Evolutionary conservation across 2,797 vertebrate species (phyloP).

Genomic region (Etheostoma perlongum): DNA sequence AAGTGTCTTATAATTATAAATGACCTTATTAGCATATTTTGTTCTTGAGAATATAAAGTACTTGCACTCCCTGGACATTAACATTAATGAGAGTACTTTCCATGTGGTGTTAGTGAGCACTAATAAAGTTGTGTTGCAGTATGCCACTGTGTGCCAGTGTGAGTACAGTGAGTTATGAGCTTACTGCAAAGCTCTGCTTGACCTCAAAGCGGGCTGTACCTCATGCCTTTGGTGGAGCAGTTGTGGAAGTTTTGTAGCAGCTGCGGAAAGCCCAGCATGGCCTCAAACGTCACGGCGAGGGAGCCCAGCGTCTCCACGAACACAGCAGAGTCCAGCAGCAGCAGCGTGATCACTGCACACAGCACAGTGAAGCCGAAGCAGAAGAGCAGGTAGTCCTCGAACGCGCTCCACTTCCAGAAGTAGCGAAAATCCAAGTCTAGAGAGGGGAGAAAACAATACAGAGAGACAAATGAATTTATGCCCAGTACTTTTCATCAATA

Average conservation of each 20-base stretch:
- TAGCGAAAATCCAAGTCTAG: constrained; percentile 83
- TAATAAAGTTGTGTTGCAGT: constrained; percentile 1
- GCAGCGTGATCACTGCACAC: constrained; percentile 80
- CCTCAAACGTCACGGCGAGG: constrained; percentile 85
- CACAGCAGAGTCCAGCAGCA: constrained; percentile 83
- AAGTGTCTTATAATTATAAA: constrained; percentile 39
- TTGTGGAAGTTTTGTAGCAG: constrained; percentile 86
- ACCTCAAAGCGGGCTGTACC: constrained; percentile 70
- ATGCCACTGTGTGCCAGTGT: background rate
- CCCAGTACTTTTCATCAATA: background rate
- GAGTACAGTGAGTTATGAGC: background rate
- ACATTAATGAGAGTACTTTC: constrained; percentile 30
- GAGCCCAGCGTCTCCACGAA: constrained; percentile 87
- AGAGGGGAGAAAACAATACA: background rate
- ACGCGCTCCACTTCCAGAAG: constrained; percentile 88
- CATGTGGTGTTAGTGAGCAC: constrained; percentile 5
- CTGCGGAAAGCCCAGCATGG: constrained; percentile 88
- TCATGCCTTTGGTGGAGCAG: constrained; percentile 88
- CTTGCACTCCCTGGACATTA: constrained; percentile 19
- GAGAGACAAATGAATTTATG: background rate
- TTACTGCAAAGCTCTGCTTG: constrained; percentile 8
- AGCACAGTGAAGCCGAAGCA: constrained; percentile 83
- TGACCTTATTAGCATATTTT: constrained; percentile 48
- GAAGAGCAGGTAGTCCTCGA: constrained; percentile 88
- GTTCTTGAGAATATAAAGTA: constrained; percentile 30